Evolutionary conservation across 2,113 vertebrate genomes (phyloP), one percentile per base, ranked within the genome.

Genomic region (Leptobrachium leishanense): DNA sequence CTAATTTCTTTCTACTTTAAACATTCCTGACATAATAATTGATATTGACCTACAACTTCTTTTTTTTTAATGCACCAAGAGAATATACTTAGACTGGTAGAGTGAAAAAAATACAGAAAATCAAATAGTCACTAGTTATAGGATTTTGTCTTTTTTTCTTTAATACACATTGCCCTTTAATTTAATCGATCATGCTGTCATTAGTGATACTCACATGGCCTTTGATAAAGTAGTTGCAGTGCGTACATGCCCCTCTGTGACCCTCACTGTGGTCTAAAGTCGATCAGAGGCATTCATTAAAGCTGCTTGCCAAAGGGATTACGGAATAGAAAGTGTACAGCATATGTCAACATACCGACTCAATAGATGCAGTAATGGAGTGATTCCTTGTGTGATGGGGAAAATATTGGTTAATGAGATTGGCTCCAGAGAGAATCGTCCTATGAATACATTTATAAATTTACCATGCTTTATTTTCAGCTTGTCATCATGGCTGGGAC

Each of bases 401-500:
- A 84, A 85, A 87, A 83, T 68, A n/a, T 74, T 82, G 83, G 75
- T 82, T 83, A 57, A 57, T 81, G 66, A 85, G 71, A 54, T 43
- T 82, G 72, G 84, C 87, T 90, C 5, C 1, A 2, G 90, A 84
- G 83, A 84, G 74, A 62, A 67, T 67, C 79, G 77, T 43, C 79
- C 20, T 81, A 80, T 75, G 62, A 77, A 85, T 42, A 82, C 89
- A 64, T 88, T 43, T 90, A 83, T 91, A 57, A 80, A 80, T 15
- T 10, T 86, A 83, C 81, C 87, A 93, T 96, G 93, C 92, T 96
- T 74, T 95, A 93, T 92, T 94, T 95, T 89, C 96, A 99, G 98
- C 94, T 99, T 55, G 96, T 98, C 90, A 98, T 99, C 90, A 99
- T 99, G 97, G 96, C 98, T 64, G 96, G 95, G 85, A 98, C 97